These are phyloP conservation scores for Echeneis naucrates DNA, from an alignment of 2,797 vertebrate genomes.

Conservation along the genomic window DNA sequence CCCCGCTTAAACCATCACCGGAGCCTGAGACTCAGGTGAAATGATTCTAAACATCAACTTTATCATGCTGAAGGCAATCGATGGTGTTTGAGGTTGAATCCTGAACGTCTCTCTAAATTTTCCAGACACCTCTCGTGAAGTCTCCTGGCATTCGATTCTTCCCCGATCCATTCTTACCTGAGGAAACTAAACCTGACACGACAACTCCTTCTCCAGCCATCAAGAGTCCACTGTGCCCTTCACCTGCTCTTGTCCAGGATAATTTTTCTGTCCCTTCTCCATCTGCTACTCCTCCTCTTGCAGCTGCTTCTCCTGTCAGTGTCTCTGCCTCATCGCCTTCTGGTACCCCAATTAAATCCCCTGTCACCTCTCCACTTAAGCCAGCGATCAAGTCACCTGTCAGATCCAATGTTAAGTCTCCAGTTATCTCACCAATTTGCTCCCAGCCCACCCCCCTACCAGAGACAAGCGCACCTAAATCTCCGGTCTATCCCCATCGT, in stretches of 20 bases:
- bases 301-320: conserved; percentile 15
- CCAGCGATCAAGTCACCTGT: conserved; percentile 66
- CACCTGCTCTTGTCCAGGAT: conserved; percentile 29
- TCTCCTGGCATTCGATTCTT: conserved; percentile 85
- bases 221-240: conserved; percentile 65
- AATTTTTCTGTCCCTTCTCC: conserved; percentile 56
- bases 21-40: conserved; percentile 70
- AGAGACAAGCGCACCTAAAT: conserved; percentile 80
- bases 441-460: conserved; percentile 88
- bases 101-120: conserved; percentile 21
- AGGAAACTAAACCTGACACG: conserved; percentile 56
- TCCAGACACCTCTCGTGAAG: conserved; percentile 68
- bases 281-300: conserved; percentile 48
- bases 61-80: background rate
- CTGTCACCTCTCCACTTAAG: conserved; percentile 41
- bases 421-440: conserved; percentile 81
- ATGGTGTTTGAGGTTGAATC: background rate
- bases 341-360: conserved; percentile 42
- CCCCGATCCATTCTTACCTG: conserved; percentile 83
- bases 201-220: conserved; percentile 54
- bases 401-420: conserved; percentile 63
- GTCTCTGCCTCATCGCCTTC: conserved; percentile 20
- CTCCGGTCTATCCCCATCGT: conserved; percentile 79
- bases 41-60: background rate
- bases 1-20: conserved; percentile 62